Base-by-base conservation (phyloP, 2,113 vertebrate species). In the Rhinolophus ferrumequinum region DNA sequence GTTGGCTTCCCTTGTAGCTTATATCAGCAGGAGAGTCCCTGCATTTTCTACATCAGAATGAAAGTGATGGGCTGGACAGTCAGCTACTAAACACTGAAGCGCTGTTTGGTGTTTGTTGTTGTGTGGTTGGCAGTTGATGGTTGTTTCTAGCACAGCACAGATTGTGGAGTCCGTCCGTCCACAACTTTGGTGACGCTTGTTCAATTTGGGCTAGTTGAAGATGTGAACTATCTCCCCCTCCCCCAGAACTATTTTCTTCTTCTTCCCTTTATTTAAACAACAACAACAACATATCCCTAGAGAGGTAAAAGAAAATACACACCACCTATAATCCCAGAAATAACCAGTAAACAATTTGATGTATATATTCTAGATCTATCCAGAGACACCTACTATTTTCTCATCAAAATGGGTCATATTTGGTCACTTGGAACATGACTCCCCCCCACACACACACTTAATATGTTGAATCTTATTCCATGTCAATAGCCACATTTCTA, bases 291-390 rank as follows among this genome's bases (percentile, higher is more conserved):
- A 10, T 50, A 47, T 26, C 16, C 24, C 47, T 26, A 73, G 28
- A 41, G n/a, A 84, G 54, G 21, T 3, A 41, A 95, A 81, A 28
- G 22, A 83, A 90, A 81, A 87, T 18, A 58, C 89, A 97, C 91
- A 24, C n/a, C 44, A 85, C 4, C 44, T 24, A 15, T 38, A 50
- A 52, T 79, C 8, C 26, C 35, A 89, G 19, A 83, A 95, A 97
- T 52, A 91, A 70, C 33, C 14, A 66, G 14, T 76, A 76, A 86
- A 64, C 18, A 69, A 69, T 86, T 64, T 70, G 13, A 18, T 24
- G 3, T 38, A 44, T 79, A 28, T 69, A 12, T 91, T 88, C 22
- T 41, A 86, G 44, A 79, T 80, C 9, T 33, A 56, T 92, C 38
- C 89, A 66, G 35, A 91, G 18, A 85, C 13, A 38, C 33, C 15